A percentile compares a stretch with the other conserved stretches of the same genome.
Conservation (phyloP, 2,113 vertebrate genomes). For the Anoplopoma fimbria region DNA sequence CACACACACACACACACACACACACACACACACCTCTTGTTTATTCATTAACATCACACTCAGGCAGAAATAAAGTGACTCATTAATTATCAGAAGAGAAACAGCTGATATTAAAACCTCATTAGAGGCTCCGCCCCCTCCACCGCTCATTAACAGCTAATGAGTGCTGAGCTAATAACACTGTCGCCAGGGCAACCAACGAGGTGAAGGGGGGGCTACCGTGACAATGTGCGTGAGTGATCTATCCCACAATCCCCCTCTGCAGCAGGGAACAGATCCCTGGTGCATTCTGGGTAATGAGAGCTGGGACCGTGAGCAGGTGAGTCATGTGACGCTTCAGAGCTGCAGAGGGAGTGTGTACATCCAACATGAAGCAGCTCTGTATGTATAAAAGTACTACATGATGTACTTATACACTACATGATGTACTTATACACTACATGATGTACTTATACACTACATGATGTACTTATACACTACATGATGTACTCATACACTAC, state of each 20-base stretch:
- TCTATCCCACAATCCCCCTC: constrained; percentile 61
- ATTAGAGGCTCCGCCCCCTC: constrained; percentile 59
- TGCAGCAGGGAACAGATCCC: constrained; percentile 35
- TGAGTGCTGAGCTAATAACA: constrained; percentile 56
- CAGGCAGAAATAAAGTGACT: constrained; percentile 6
- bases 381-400: too few relatives aligned
- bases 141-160: constrained; percentile 49
- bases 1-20: constrained; percentile 31
- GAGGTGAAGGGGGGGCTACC: not conserved
- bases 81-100: constrained; percentile 22
- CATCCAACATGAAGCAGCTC: too few relatives aligned
- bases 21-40: constrained; percentile 1
- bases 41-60: not conserved
- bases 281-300: constrained; percentile 71
- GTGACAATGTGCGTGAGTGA: not conserved
- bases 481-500: too few relatives aligned
- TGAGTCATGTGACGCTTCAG: too few relatives aligned
- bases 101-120: constrained; percentile 61
- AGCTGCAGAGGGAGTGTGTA: too few relatives aligned
- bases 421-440: too few relatives aligned
- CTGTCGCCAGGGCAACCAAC: constrained; percentile 53
- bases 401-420: too few relatives aligned
- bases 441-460: too few relatives aligned
- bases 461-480: too few relatives aligned
- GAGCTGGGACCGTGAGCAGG: constrained; percentile 35